A percentile compares a stretch with the other conserved stretches of the same genome.
These are phyloP conservation scores for Drosophila prostipennis DNA, from an alignment of 2,888 invertebrate species.

Conservation along the genomic window DNA sequence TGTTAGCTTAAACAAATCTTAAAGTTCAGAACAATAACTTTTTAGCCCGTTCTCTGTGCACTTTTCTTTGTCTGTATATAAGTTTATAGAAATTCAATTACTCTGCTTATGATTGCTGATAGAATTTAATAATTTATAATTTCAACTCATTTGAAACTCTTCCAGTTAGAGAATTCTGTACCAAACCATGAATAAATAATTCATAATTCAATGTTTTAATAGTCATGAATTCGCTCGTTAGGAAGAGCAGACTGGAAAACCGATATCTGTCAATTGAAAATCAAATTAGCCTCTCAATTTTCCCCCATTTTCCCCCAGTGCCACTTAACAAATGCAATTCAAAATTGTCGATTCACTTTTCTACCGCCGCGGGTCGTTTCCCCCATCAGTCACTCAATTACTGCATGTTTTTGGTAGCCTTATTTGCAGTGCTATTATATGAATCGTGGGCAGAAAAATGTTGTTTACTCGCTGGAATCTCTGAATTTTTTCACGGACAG, in stretches of 20 bases:
- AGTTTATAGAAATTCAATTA: no score
- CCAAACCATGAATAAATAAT: neutral
- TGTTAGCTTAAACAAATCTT: no score
- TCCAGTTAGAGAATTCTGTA: no score
- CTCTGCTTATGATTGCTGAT: no score
- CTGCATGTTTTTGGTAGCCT: conserved; percentile 2
- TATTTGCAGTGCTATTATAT: conserved; percentile 12
- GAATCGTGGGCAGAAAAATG: conserved; percentile 5
- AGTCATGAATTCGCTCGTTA: neutral
- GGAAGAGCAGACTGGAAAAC: neutral
- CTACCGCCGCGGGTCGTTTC: neutral
- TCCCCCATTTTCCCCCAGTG: neutral
- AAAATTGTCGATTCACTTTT: conserved; percentile 4
- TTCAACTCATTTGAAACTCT: neutral
- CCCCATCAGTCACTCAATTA: conserved; percentile 6
- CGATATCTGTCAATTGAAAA: conserved; percentile 6
- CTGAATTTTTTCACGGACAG: conserved; percentile 22
- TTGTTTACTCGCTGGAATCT: conserved; percentile 19
- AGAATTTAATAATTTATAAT: neutral
- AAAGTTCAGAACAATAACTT: no score
- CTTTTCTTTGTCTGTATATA: no score
- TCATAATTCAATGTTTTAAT: neutral
- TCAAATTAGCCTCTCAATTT: conserved; percentile 4
- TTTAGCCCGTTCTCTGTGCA: no score
- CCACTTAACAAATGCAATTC: neutral